phyloP scores from a whole-genome alignment of 2,888 invertebrate genomes.

The Sinopyrophorus schimmeli region DNA sequence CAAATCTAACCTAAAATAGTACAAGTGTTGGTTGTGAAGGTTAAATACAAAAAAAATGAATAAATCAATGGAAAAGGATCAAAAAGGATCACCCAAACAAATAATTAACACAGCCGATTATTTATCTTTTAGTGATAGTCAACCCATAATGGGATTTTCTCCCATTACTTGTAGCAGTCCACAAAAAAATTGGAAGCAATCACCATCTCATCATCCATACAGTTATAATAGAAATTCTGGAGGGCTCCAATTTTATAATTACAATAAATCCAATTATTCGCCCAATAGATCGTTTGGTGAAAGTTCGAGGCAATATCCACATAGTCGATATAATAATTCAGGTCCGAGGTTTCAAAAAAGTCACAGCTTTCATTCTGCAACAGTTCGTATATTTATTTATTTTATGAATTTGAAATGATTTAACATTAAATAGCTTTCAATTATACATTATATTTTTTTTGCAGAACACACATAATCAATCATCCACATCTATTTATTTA shows the following conservation, averaged over 20 bases:
- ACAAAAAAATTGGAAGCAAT: conserved; percentile 23
- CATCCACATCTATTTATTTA: conserved; percentile 27
- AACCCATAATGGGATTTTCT: conserved; percentile 32
- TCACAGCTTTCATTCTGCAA: conserved; percentile 14
- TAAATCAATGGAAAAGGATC: neutral
- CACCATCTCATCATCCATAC: conserved; percentile 13
- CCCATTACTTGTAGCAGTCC: conserved; percentile 39
- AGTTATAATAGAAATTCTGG: conserved; percentile 24
- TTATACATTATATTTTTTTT: neutral
- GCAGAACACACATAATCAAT: conserved; percentile 4
- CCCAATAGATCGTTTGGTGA: conserved; percentile 1
- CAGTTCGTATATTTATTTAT: neutral
- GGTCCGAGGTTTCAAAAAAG: conserved; percentile 28
- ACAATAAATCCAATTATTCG: conserved; percentile 16
- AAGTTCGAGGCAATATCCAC: conserved; percentile 1
- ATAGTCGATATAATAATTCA: conserved; percentile 16
- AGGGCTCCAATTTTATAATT: conserved; percentile 9
- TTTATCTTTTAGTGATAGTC: conserved; percentile 33
- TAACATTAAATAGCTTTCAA: neutral
- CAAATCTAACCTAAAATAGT: no score
- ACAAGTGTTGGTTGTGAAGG: no score
- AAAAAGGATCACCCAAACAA: conserved; percentile 2
- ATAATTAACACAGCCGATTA: conserved; percentile 35
- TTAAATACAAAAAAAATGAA: conserved; percentile 14
- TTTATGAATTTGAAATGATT: neutral